Conservation (phyloP, 2,797 vertebrate species). For the Sebastolobus altivelis region DNA sequence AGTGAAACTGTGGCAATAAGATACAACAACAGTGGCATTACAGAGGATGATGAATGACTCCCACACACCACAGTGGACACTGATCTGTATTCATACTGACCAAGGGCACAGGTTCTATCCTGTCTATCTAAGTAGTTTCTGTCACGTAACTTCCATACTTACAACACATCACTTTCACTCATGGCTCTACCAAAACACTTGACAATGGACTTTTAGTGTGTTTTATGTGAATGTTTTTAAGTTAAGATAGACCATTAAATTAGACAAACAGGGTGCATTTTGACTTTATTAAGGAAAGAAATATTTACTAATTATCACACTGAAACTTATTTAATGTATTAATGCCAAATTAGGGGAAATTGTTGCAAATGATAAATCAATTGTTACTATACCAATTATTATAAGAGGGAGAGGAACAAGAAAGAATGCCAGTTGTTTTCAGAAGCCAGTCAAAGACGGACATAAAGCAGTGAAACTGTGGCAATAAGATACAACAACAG, state of each 20-base stretch:
- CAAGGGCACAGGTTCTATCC: conserved; percentile 1
- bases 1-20: conserved; percentile 6
- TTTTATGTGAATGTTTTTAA: conserved; percentile 3
- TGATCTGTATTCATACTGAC: conserved; percentile 18
- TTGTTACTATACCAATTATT: not conserved
- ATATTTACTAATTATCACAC: not conserved
- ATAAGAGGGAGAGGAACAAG: not conserved
- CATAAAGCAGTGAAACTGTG: conserved; percentile 2
- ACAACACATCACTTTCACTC: conserved; percentile 30
- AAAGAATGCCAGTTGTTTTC: not conserved
- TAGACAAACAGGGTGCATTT: conserved; percentile 15
- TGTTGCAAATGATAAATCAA: not conserved
- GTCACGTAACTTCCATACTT: no score
- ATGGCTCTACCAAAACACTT: conserved; percentile 11
- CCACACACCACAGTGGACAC: conserved; percentile 5
- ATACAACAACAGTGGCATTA: conserved; percentile 12
- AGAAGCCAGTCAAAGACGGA: not conserved
- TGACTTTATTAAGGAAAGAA: conserved; percentile 12
- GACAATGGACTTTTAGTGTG: conserved; percentile 19
- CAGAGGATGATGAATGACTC: conserved; percentile 8
- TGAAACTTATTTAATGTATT: not conserved
- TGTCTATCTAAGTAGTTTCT: no score
- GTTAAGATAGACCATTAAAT: conserved; percentile 20
- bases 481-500: conserved; percentile 17
- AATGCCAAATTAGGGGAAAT: not conserved